Base-by-base conservation (phyloP, 2,113 vertebrate species). In the Cavia aperea region DNA sequence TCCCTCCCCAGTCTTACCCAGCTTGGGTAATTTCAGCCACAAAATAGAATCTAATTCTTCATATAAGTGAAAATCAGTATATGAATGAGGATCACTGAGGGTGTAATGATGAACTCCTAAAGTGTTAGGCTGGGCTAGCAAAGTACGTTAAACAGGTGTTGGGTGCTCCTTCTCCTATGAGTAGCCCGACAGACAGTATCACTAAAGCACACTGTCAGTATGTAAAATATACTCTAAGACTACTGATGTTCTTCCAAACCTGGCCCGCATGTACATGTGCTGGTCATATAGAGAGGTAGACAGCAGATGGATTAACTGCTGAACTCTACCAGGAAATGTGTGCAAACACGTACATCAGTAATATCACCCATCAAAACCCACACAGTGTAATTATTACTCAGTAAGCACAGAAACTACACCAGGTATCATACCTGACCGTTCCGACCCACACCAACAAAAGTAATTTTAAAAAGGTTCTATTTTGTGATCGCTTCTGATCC, bases 401-500 rank as follows among this genome's bases (percentile, higher is more conserved):
- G 2, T 43, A 81, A 66, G 83, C 56, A 92, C 63, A 93, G 77
- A 92, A 87, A 81, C n/a, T 0, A 7, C 89, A 54, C 91, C 86
- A 82, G 81, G 92, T 94, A 94, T 70, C 79, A 93, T 23, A 92
- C 31, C 70, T 92, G 88, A 94, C 78, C 65, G 70, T 91, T 93
- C 84, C 66, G 91, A 90, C 81, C 87, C 91, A 75, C n/a, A 72
- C 60, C 16, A 46, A 81, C 91, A 91, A 94, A 96, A 92, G 90
- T 79, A 89, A 90, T 90, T 60, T 93, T 95, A 54, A 95, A 94
- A 24, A 56, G 60, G 87, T 90, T 93, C 60, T 85, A 68, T 90
- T 91, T 62, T 93, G 60, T 93, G 89, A 93, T 96, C 87, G 87
- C 39, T 86, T 86, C 92, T 95, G 93, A 96, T 65, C 72, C 65